Conservation (phyloP, 2,888 invertebrate species). For the Ornithoptera priamus region DNA sequence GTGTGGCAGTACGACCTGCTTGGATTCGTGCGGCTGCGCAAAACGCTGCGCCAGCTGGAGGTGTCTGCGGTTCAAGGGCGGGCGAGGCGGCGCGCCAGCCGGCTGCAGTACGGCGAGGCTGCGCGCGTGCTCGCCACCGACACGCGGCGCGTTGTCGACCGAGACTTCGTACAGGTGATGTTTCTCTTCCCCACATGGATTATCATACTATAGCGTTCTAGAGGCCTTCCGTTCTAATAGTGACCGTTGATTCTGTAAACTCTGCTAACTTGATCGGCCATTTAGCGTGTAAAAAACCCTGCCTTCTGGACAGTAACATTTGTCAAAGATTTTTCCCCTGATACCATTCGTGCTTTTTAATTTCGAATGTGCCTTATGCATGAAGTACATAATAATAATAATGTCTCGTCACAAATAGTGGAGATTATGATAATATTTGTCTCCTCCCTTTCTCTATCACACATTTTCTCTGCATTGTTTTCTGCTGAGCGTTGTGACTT, state of each 20-base stretch:
- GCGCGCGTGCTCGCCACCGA: conserved; percentile 40
- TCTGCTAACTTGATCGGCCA: too few relatives aligned
- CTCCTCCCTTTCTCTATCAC: too few relatives aligned
- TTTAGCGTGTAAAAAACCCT: too few relatives aligned
- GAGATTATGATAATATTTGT: too few relatives aligned
- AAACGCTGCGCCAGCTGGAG: conserved; percentile 48
- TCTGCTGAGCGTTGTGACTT: too few relatives aligned
- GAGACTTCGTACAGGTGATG: conserved; percentile 44
- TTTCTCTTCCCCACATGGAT: background rate
- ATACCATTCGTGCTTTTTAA: too few relatives aligned
- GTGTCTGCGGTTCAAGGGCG: conserved; percentile 52
- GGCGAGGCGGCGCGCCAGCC: conserved; percentile 27
- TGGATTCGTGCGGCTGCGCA: conserved; percentile 64
- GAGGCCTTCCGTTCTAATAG: background rate
- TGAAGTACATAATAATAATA: too few relatives aligned
- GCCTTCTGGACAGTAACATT: too few relatives aligned
- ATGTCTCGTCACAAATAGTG: too few relatives aligned
- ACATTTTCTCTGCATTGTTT: too few relatives aligned
- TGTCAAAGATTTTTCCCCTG: too few relatives aligned
- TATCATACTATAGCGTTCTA: background rate
- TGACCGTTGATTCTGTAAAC: background rate
- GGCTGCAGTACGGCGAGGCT: conserved; percentile 32
- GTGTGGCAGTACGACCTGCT: conserved; percentile 38
- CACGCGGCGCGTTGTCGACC: conserved; percentile 33
- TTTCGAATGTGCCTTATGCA: too few relatives aligned